These are phyloP conservation scores for Sturmia bella DNA, from an alignment of 2,888 invertebrate genomes.

Conservation along the genomic window DNA sequence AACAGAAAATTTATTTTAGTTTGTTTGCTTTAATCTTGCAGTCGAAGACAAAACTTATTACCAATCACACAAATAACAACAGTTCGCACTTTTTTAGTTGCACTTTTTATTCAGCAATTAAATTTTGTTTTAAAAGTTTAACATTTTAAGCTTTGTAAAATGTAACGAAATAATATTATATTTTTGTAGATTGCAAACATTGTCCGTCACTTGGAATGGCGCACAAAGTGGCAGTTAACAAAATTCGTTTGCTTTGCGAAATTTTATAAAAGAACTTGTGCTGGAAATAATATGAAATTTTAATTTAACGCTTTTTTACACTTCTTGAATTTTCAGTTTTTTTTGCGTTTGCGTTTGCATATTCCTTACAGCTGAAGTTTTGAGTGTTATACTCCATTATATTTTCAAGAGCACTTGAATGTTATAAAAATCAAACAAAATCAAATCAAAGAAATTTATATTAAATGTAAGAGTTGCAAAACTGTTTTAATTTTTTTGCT, in stretches of 20 bases:
- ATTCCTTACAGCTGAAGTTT: conserved; percentile 27
- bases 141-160: conserved; percentile 31
- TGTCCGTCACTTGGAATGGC: background rate
- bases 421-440: conserved; percentile 41
- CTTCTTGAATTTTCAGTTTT: background rate
- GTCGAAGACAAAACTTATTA: conserved; percentile 10
- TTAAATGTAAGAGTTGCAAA: conserved; percentile 10
- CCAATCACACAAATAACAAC: background rate
- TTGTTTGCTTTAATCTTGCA: background rate
- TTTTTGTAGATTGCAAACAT: background rate
- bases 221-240: conserved; percentile 6
- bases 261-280: conserved; percentile 4
- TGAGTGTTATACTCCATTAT: conserved; percentile 36
- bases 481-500: background rate
- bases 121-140: background rate
- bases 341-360: conserved; percentile 1
- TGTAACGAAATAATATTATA: conserved; percentile 21
- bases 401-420: conserved; percentile 45
- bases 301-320: conserved; percentile 53
- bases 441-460: conserved; percentile 47
- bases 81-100: background rate
- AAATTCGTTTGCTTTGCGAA: conserved; percentile 3
- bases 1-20: conserved; percentile 1
- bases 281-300: conserved; percentile 28
- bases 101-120: conserved; percentile 41